phyloP scores from a whole-genome alignment of 2,113 vertebrate species.

The Pandion haliaetus region DNA sequence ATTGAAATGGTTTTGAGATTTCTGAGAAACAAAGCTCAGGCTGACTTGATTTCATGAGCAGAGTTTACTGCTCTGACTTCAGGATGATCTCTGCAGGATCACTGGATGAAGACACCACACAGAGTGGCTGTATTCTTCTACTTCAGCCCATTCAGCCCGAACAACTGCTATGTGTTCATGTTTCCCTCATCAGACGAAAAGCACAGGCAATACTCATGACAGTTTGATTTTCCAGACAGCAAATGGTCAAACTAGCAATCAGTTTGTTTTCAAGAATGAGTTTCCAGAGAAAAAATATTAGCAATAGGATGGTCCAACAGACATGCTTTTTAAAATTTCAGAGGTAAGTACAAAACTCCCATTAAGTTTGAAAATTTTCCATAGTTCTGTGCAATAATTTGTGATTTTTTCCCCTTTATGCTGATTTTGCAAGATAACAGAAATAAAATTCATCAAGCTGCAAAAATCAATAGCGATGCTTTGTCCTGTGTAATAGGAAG shows the following conservation, averaged over 20 bases:
- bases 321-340: neutral
- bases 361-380: neutral
- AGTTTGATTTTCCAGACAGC: neutral
- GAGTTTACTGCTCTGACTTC: neutral
- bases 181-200: neutral
- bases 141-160: neutral
- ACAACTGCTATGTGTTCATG: neutral
- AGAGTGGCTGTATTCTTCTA: neutral
- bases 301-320: neutral
- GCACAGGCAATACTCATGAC: neutral
- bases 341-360: neutral
- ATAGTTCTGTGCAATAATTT: neutral
- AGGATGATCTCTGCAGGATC: neutral
- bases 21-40: neutral
- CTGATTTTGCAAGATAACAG: neutral
- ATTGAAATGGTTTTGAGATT: neutral
- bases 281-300: neutral
- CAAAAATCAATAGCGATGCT: conserved; percentile 37
- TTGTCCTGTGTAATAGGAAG: neutral
- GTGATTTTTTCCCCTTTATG: neutral
- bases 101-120: neutral
- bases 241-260: neutral
- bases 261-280: neutral
- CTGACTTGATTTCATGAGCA: neutral
- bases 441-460: conserved; percentile 22